Evolutionary conservation across 2,888 invertebrate genomes (phyloP).

Genomic region (Neoaliturus tenellus): DNA sequence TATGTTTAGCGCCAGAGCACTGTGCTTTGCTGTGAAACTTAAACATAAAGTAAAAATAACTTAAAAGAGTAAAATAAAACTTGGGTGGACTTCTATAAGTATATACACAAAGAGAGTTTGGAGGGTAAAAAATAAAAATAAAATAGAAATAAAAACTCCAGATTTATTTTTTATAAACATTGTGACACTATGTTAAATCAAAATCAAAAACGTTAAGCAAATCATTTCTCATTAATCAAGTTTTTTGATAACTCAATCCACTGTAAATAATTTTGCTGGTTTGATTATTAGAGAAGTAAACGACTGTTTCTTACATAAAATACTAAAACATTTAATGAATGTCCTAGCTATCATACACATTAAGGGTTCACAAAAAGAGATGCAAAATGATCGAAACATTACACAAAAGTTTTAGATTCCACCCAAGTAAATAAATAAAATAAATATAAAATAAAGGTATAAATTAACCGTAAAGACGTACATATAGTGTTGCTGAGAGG

Average conservation of each 20-base stretch:
- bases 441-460: conserved; percentile 35
- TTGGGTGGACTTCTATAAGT: conserved; percentile 28
- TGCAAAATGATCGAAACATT: not conserved
- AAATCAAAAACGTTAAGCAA: too few species aligned
- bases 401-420: conserved; percentile 1
- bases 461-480: conserved; percentile 77
- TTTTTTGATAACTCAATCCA: too few species aligned
- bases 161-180: too few species aligned
- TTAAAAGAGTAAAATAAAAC: conserved; percentile 50
- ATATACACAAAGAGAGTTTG: conserved; percentile 72
- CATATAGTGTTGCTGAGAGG: conserved; percentile 96
- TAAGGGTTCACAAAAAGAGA: not conserved
- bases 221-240: too few species aligned
- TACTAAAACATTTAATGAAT: too few species aligned
- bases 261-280: too few species aligned
- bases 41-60: conserved; percentile 56
- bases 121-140: conserved; percentile 65
- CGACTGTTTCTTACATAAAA: too few species aligned
- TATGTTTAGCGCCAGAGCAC: conserved; percentile 60
- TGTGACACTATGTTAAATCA: too few species aligned
- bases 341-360: not conserved
- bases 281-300: too few species aligned
- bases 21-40: conserved; percentile 56
- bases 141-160: conserved; percentile 1
- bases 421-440: conserved; percentile 36